phyloP scores from a whole-genome alignment of 2,113 vertebrate genomes.

The Phocoena phocoena region DNA sequence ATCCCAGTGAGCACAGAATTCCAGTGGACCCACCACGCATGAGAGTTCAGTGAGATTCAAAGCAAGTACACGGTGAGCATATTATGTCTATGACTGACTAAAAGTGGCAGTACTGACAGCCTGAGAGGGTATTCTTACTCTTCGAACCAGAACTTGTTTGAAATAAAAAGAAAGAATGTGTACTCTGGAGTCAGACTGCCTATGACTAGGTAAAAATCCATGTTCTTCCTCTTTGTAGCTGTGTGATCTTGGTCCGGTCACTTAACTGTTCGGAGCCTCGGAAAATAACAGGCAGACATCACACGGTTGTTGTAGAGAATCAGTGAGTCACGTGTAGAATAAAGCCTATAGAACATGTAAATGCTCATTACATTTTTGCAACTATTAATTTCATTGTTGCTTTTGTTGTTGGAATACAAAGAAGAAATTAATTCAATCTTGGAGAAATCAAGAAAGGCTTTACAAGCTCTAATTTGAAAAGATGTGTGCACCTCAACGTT shows the following conservation, averaged over 20 bases:
- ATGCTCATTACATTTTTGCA: not conserved
- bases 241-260: not conserved
- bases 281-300: not conserved
- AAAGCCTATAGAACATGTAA: not conserved
- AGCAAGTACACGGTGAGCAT: not conserved
- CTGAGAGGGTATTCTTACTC: not conserved
- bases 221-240: not conserved
- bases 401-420: not conserved
- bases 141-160: not conserved
- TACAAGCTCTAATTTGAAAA: not conserved
- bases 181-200: not conserved
- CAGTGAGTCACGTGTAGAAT: not conserved
- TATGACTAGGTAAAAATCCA: not conserved
- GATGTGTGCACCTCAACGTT: not conserved
- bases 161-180: not conserved
- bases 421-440: not conserved
- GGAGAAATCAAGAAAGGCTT: constrained; percentile 6
- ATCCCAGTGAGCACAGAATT: not conserved
- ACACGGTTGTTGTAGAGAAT: not conserved
- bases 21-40: not conserved
- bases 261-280: not conserved
- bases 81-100: not conserved
- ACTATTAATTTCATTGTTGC: not conserved
- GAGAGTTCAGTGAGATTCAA: not conserved
- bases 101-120: not conserved